phyloP scores from a whole-genome alignment of 2,797 vertebrate genomes.

The Danio albolineatus region DNA sequence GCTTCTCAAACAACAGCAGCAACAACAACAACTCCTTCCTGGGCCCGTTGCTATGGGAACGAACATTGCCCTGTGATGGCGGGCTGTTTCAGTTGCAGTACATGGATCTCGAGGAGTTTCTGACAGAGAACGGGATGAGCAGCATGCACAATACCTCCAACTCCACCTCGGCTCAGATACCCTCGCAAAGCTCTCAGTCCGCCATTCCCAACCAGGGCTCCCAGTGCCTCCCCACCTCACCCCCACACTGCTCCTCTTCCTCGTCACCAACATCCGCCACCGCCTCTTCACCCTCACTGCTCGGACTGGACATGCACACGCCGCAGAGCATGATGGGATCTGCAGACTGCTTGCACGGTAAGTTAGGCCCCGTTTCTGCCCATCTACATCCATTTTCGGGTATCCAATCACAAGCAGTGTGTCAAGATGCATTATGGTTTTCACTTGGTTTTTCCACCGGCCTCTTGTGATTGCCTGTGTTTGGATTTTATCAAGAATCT shows the following conservation, averaged over 20 bases:
- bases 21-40: slow-evolving; percentile 73
- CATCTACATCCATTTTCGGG: too few species aligned
- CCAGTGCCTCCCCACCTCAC: slow-evolving; percentile 82
- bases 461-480: too few species aligned
- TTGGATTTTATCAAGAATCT: too few species aligned
- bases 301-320: slow-evolving; percentile 81
- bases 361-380: slow-evolving; percentile 60
- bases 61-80: slow-evolving; percentile 86
- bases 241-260: slow-evolving; percentile 75
- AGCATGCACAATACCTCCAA: slow-evolving; percentile 76
- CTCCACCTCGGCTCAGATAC: slow-evolving; percentile 83
- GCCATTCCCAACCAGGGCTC: slow-evolving; percentile 84
- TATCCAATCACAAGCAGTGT: too few species aligned
- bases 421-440: too few species aligned
- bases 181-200: slow-evolving; percentile 82
- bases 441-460: too few species aligned
- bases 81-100: slow-evolving; percentile 91
- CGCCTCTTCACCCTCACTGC: slow-evolving; percentile 76
- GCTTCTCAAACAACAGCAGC: slow-evolving; percentile 46
- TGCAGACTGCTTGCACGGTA: slow-evolving; percentile 80
- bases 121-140: slow-evolving; percentile 90
- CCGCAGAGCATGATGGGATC: slow-evolving; percentile 72
- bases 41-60: slow-evolving; percentile 90
- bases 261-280: slow-evolving; percentile 72
- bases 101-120: slow-evolving; percentile 93